These are phyloP conservation scores for Temnothorax unifasciatus DNA, from an alignment of 2,888 invertebrate genomes.

Conservation along the genomic window DNA sequence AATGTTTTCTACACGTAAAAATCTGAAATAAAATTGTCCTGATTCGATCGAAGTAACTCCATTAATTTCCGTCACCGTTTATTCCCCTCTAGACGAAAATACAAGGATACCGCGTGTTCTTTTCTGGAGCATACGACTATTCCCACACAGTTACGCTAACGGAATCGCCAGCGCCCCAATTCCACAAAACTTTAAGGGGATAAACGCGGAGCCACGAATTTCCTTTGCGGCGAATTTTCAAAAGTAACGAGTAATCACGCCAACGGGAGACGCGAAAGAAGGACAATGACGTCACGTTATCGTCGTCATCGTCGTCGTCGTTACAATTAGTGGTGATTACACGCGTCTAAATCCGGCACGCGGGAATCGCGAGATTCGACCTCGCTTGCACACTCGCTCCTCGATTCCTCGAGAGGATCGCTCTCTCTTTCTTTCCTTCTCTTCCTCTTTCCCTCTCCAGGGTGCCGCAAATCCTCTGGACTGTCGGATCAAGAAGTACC, in stretches of 20 bases:
- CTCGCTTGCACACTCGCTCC: constrained; percentile 38
- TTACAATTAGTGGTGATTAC: constrained; percentile 45
- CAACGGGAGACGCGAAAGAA: neutral
- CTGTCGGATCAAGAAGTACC: constrained; percentile 53
- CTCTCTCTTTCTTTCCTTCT: constrained; percentile 27
- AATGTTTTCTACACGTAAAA: neutral
- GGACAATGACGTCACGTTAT: constrained; percentile 34
- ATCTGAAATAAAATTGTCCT: neutral
- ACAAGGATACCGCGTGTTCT: neutral
- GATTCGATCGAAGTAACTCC: neutral
- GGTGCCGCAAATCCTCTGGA: constrained; percentile 58
- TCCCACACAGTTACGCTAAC: neutral
- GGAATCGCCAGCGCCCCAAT: neutral
- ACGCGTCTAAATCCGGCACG: constrained; percentile 38
- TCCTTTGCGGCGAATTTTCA: constrained; percentile 18
- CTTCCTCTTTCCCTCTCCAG: constrained; percentile 21
- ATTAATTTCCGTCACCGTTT: neutral
- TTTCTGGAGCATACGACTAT: neutral
- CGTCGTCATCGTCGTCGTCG: neutral
- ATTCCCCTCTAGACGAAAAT: neutral
- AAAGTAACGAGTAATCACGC: constrained; percentile 11
- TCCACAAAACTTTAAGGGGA: constrained; percentile 18
- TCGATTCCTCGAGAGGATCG: constrained; percentile 41
- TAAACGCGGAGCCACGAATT: constrained; percentile 1
- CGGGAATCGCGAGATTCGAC: constrained; percentile 37